Evolutionary conservation across 2,113 vertebrate species (phyloP), one percentile per base, ranked within the genome.

Genomic region (Pavo muticus): DNA sequence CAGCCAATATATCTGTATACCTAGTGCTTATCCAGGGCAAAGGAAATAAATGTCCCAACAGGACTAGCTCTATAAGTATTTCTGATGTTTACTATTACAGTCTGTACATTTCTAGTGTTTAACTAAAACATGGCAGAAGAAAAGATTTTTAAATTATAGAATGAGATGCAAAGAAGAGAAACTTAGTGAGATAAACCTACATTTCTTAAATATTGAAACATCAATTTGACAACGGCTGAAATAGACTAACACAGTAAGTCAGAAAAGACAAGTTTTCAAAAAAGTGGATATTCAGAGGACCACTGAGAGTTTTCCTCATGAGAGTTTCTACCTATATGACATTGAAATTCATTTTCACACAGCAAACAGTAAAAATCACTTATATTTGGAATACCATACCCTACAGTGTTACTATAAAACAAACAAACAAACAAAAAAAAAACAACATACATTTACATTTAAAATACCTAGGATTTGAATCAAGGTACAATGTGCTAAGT

Each of bases 1-100:
- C 18, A 83, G 42, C 23, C 57, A 56, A 81, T 67, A 20, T 24
- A 70, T 63, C 30, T 4, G 27, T 42, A 75, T 50, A n/a, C 5
- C 45, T 88, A 32, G n/a, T 73, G 25, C 6, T 90, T 93, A 65
- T 30, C 24, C 63, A 25, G 7, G 35, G 6, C 70, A 84, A 93
- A 90, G 65, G 70, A 94, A 92, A 86, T 73, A 90, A 93, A 64
- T 61, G 32, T 42, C 29, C 18, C 29, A 27, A 85, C 84, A 84
- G 27, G 30, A 81, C 2, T 7, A 71, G 39, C 64, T 87, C 7
- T 73, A 32, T 64, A 83, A 88, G 83, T 86, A 90, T 74, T 88
- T 88, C 68, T 78, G 21, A 80, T 93, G 32, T 56, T 71, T 91
- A 52, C 65, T 93, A 68, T 74, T 88, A 76, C 35, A 88, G 40